phyloP scores from a whole-genome alignment of 2,113 vertebrate species.

The Macheiramphus alcinus region DNA sequence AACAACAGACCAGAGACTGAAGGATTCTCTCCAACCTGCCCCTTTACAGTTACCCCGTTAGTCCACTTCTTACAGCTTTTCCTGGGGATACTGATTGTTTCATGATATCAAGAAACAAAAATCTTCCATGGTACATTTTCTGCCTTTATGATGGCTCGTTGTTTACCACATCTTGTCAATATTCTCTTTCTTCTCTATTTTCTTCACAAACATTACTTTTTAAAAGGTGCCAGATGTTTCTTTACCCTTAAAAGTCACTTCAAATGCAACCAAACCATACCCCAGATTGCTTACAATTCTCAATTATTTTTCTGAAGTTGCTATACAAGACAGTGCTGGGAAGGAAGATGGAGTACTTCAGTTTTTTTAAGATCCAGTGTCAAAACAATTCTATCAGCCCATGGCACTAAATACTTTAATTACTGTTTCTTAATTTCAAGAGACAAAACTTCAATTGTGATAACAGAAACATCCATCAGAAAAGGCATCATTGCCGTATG shows the following conservation, averaged over 20 bases:
- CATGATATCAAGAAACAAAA: background rate
- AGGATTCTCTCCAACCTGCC: background rate
- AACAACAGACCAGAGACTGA: background rate
- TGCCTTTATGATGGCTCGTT: background rate
- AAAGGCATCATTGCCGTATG: background rate
- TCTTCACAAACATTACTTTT: background rate
- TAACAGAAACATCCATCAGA: constrained; percentile 54
- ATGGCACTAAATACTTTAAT: constrained; percentile 54
- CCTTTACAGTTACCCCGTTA: background rate
- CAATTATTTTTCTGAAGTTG: constrained; percentile 1
- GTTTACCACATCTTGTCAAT: background rate
- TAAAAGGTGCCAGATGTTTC: background rate
- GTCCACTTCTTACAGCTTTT: background rate
- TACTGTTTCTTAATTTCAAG: constrained; percentile 69
- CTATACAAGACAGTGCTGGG: background rate
- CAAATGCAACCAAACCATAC: background rate
- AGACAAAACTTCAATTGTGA: constrained; percentile 64
- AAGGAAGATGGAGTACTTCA: background rate
- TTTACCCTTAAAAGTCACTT: background rate
- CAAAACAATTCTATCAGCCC: constrained; percentile 65
- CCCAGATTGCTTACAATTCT: background rate
- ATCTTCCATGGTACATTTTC: background rate
- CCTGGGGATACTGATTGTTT: background rate
- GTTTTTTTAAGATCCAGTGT: constrained; percentile 17
- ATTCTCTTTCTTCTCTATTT: background rate